Base-by-base conservation (phyloP, 2,888 invertebrate species). In the Eupeodes luniger region DNA sequence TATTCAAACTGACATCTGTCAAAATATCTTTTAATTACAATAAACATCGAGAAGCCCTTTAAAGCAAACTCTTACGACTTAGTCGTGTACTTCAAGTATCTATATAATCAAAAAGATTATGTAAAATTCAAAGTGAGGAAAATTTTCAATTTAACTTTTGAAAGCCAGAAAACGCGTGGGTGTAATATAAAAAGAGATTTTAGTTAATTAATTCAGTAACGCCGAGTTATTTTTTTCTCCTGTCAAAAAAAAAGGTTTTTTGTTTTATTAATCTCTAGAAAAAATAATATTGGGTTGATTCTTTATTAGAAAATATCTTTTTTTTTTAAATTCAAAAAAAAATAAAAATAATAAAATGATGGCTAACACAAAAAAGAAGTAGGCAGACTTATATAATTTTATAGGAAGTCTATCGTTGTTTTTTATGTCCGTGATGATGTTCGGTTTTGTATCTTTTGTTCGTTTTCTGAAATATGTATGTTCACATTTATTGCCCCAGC, bases 121-220 rank as follows among this genome's bases (percentile, higher is more conserved):
- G 57, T 57, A 78, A 88, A 74, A 85, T 36, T 36, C 6, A n/a
- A 4, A 75, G 75, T 69, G 78, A 77, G 81, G 81, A 81, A 85
- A 84, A 72, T 88, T 88, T 27, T 88, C 78, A 81, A 87, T 84
- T 84, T 83, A 79, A 70, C 76, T 72, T 75, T 67, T 67, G 7
- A 44, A 47, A 59, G 70, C 53, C 67, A n/a, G 47, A 40, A 64
- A 78, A 47, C 57, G 10, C 14, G 62, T 36, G 59, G 62, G 47
- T 19, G 57, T 36, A 74, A n/a, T 36, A 49, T 27, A 77, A 87
- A 81, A 74, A 70, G 67, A 61, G 78, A 85, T 88, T 88, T 75
- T 67, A 81, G 81, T 85, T 85, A 88, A 88, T 88, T 88, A 88
- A 88, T 88, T 85, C 81, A 78, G 70, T 74, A 75, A 51, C 14